These are phyloP conservation scores for Scomber japonicus DNA, from an alignment of 2,113 vertebrate genomes.

Conservation along the genomic window DNA sequence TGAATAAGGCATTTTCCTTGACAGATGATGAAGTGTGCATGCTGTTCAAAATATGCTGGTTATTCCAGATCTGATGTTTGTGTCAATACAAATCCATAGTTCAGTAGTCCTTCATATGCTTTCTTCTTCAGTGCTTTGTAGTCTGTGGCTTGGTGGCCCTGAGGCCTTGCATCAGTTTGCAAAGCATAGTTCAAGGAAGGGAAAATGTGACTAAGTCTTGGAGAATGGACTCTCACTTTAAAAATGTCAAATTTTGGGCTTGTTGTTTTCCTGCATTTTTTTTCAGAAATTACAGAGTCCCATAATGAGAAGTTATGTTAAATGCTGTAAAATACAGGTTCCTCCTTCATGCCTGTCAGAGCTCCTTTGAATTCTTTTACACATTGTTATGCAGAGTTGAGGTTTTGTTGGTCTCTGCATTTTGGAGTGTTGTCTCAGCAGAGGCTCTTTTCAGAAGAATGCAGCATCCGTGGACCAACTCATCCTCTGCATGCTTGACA, in stretches of 20 bases:
- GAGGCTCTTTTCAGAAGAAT: slow-evolving; percentile 54
- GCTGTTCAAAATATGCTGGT: slow-evolving; percentile 2
- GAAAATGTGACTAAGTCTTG: slow-evolving; percentile 57
- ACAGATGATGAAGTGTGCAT: slow-evolving; percentile 17
- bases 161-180: slow-evolving; percentile 51
- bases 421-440: slow-evolving; percentile 62
- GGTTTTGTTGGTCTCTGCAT: slow-evolving; percentile 71
- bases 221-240: slow-evolving; percentile 67
- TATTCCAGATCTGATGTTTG: slow-evolving; percentile 20
- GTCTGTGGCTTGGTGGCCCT: slow-evolving; percentile 52
- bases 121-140: slow-evolving; percentile 40
- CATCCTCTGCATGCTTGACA: slow-evolving; percentile 45
- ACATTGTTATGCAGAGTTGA: slow-evolving; percentile 85
- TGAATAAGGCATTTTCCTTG: slow-evolving; percentile 44
- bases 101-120: slow-evolving; percentile 23
- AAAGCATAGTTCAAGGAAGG: slow-evolving; percentile 46
- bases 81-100: slow-evolving; percentile 31
- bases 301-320: slow-evolving; percentile 86
- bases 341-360: slow-evolving; percentile 73
- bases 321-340: slow-evolving; percentile 86
- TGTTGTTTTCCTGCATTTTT: slow-evolving; percentile 79
- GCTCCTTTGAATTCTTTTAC: slow-evolving; percentile 77
- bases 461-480: slow-evolving; percentile 44
- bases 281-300: slow-evolving; percentile 79
- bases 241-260: slow-evolving; percentile 64